These are phyloP conservation scores for Eupithecia vulgata DNA, from an alignment of 2,888 invertebrate species.

Conservation along the genomic window DNA sequence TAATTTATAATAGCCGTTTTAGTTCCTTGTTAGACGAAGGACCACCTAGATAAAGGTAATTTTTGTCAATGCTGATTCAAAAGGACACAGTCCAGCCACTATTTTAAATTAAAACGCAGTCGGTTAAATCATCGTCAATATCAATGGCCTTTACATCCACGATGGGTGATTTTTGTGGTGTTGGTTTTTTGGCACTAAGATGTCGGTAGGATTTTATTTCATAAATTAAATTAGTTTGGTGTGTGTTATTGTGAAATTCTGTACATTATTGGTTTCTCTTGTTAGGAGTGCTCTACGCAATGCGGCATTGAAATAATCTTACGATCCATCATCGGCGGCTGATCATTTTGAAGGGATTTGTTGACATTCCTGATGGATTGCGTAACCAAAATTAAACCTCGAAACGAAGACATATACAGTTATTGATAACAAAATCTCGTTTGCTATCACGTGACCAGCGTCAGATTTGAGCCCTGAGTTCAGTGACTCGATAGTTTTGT, in stretches of 20 bases:
- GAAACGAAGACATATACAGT: not conserved
- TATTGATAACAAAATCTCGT: not conserved
- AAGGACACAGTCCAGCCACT: not conserved
- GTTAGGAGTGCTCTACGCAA: not conserved
- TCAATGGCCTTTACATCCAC: not conserved
- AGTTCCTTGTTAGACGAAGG: too few relatives aligned
- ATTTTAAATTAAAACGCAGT: not conserved
- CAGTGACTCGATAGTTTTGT: not conserved
- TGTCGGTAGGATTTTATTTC: not conserved
- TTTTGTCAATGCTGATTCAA: not conserved
- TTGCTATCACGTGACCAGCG: not conserved
- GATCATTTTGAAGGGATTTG: not conserved
- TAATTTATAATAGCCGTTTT: too few relatives aligned
- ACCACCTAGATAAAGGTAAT: not conserved
- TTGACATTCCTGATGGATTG: not conserved
- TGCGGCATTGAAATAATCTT: constrained; percentile 3
- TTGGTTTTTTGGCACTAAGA: not conserved
- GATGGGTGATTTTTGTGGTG: not conserved
- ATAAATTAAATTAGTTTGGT: not conserved
- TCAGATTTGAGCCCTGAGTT: not conserved
- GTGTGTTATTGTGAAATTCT: not conserved
- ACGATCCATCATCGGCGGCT: not conserved
- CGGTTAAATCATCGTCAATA: not conserved
- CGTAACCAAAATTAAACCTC: not conserved
- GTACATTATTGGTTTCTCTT: not conserved